Base-by-base conservation (phyloP, 30 jellyfish, hydroid and myxozoan species). In the Cassiopea andromeda region DNA sequence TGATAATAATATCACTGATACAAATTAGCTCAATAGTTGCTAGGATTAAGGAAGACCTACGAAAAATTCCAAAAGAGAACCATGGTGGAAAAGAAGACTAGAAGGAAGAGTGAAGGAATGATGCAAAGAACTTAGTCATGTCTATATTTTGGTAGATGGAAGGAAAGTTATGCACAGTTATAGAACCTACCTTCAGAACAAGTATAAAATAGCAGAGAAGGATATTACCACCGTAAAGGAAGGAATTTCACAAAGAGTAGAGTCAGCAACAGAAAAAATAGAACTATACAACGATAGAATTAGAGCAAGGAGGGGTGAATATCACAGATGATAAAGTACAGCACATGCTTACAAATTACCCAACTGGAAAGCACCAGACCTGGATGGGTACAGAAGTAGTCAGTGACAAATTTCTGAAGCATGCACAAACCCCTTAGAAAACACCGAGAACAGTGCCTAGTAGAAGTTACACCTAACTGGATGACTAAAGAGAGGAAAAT, bases 401-500 rank as follows among this genome's bases (percentile, higher is more conserved):
- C 85, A 85, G 60, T 43, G 69, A 67, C 60, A 82, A 17, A 82
- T 69, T 82, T 82, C 46, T 60, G 67, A 6, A 82, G 91, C 46
- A 82, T 82, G 87, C 81, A 67, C 82, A 60, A 60, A 45, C 27
- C 69, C 73, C 50, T 83, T 19, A 66, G 69, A 70, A 6, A 44
- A 85, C 69, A 50, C 85, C 92, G 44, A 5, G 48, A 75, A 69
- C 59, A 72, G 5, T 69, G 85, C 19, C 69, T 83, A 50, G 69
- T 44, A 67, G 84, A 1, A 83, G 85, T 19, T 45, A 69, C 69
- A 66, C 92, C 87, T 44, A 70, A 70, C 6, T 69, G 75, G 92
- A 83, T 83, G 73, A 83, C 87, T 45, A 83, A 83, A 46, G 92
- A 86, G 75, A 83, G 50, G 84, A 83, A 73, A 83, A 86, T 70